These are phyloP conservation scores for Cotesia chilonis DNA, from an alignment of 1,140 invertebrate species.

Conservation along the genomic window DNA sequence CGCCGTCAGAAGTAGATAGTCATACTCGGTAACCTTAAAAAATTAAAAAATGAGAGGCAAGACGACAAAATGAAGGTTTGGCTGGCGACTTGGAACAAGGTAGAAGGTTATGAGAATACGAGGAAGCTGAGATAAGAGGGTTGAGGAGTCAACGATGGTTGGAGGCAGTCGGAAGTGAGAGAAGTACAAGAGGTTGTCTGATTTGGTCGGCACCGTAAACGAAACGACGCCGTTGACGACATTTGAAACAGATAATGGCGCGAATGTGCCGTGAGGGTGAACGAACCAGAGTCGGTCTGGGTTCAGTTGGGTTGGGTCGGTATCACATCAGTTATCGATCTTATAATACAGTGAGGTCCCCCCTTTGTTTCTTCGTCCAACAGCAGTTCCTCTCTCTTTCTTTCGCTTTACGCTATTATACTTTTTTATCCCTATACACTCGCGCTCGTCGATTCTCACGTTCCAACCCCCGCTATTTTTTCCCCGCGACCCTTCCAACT, in stretches of 20 bases:
- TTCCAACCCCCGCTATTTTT: constrained; percentile 35
- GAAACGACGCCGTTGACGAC: constrained; percentile 64
- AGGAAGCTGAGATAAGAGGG: background rate
- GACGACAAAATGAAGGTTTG: constrained; percentile 29
- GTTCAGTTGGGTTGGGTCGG: constrained; percentile 48
- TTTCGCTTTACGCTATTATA: constrained; percentile 40
- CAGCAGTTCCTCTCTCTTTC: constrained; percentile 30
- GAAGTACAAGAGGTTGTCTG: constrained; percentile 23
- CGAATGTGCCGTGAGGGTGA: constrained; percentile 64
- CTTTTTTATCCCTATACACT: constrained; percentile 39
- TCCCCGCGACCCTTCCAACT: constrained; percentile 25
- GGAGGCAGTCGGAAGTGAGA: constrained; percentile 27
- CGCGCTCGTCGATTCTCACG: constrained; percentile 42
- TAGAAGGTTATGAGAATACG: background rate
- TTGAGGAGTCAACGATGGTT: background rate
- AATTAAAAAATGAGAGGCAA: constrained; percentile 53
- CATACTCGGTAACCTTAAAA: constrained; percentile 54
- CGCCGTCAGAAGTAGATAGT: constrained; percentile 49
- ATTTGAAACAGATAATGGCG: constrained; percentile 66
- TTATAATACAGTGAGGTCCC: constrained; percentile 44
- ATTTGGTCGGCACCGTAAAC: constrained; percentile 52
- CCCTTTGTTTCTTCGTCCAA: constrained; percentile 42
- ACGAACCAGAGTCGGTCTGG: constrained; percentile 61
- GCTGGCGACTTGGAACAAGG: constrained; percentile 20
- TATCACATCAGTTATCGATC: constrained; percentile 50